Evolutionary conservation across 2,113 vertebrate species (phyloP).

Genomic region (Scytalopus superciliaris): DNA sequence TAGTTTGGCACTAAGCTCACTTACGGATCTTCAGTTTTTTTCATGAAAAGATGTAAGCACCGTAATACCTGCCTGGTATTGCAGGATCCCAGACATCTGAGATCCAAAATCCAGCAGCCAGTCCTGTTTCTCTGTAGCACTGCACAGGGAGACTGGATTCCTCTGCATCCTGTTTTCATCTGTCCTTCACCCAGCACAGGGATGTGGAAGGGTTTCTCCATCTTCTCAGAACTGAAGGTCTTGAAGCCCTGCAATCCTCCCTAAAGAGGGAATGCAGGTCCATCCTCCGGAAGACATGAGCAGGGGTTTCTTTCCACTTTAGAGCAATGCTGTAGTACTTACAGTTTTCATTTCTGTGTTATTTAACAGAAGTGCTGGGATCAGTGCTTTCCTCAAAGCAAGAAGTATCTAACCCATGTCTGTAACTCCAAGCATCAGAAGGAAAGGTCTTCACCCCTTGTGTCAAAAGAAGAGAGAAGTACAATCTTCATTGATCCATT

Average conservation of each 20-base stretch:
- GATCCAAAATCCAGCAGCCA: neutral
- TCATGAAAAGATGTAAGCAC: neutral
- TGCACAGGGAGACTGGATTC: neutral
- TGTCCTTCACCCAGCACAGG: neutral
- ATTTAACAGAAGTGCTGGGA: neutral
- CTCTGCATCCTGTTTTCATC: neutral
- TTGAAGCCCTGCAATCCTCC: fast-evolving
- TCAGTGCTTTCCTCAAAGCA: neutral
- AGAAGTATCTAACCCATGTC: fast-evolving
- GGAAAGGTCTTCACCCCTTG: neutral
- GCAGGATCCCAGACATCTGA: neutral
- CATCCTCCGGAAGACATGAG: neutral
- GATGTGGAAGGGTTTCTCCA: neutral
- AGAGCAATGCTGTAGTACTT: neutral
- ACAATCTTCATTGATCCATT: neutral
- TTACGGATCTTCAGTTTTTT: neutral
- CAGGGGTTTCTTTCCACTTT: neutral
- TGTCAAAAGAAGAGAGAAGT: neutral
- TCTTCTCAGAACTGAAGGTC: neutral
- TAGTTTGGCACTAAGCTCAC: neutral
- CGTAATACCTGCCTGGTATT: neutral
- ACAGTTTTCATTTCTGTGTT: neutral
- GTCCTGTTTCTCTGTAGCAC: neutral
- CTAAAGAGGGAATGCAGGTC: neutral
- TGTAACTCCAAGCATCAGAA: neutral